phyloP scores from a whole-genome alignment of 2,113 vertebrate genomes.

The Gila orcuttii region DNA sequence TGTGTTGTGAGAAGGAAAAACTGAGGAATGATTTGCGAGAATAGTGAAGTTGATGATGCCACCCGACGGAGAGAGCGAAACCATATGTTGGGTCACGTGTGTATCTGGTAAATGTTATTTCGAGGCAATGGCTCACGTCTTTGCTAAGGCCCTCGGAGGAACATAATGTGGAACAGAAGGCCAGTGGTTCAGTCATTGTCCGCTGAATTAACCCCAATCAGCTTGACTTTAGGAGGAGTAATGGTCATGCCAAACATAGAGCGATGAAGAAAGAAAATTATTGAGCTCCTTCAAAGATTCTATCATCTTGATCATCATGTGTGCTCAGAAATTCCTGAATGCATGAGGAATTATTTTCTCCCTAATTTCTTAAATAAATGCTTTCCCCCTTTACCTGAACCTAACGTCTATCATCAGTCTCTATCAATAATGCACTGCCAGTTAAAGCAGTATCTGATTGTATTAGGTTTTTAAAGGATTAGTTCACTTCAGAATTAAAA shows the following conservation, averaged over 20 bases:
- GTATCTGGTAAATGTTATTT: slow-evolving; percentile 73
- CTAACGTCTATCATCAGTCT: not conserved
- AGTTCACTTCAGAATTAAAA: no score
- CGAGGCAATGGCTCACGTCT: slow-evolving; percentile 57
- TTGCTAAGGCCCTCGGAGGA: slow-evolving; percentile 49
- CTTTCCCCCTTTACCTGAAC: not conserved
- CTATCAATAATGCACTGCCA: not conserved
- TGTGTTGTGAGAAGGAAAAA: slow-evolving; percentile 49
- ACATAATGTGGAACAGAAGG: slow-evolving; percentile 72
- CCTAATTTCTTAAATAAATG: not conserved
- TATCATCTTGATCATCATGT: not conserved
- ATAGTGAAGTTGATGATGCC: slow-evolving; percentile 56
- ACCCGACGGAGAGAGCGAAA: slow-evolving; percentile 59
- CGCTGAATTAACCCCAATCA: slow-evolving; percentile 74
- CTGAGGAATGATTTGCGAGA: slow-evolving; percentile 36
- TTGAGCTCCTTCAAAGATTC: slow-evolving; percentile 39
- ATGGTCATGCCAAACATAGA: not conserved
- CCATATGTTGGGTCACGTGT: slow-evolving; percentile 62
- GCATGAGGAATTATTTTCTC: not conserved
- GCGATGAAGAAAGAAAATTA: slow-evolving; percentile 46
- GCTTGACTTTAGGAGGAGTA: slow-evolving; percentile 47
- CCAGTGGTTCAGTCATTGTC: slow-evolving; percentile 64
- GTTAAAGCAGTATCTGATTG: not conserved
- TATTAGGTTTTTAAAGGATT: no score
- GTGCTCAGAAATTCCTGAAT: not conserved